Base-by-base conservation (phyloP, 2,113 vertebrate genomes). In the Nothobranchius kuhntae region DNA sequence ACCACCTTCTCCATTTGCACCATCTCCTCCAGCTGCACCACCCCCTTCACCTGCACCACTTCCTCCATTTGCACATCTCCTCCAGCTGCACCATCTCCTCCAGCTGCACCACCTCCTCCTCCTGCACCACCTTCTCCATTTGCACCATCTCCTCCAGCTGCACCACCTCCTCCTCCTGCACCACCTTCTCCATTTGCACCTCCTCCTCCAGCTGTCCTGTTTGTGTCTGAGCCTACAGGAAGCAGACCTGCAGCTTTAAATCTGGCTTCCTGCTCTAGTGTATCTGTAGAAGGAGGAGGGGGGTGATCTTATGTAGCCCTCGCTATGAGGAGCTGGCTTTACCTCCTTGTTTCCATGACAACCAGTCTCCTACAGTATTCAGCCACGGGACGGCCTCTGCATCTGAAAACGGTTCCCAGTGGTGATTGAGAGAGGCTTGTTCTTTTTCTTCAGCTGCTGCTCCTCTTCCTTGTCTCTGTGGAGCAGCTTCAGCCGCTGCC, bases 341-440 rank as follows among this genome's bases (percentile, higher is more conserved):
- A 79, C 77, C 84, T 86, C 70, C 53, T 80, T 75, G 91, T 92
- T 91, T 89, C 92, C 82, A 85, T 92, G 90, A 75, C 81, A 59
- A 90, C 90, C 12, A 47, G 75, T 82, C 80, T 81, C 71, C 74
- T 80, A 88, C 84, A 86, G 83, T 84, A 82, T 88, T 87, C 78
- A 75, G 72, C 74, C 47, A 66, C 78, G 85, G 83, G 86, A 89
- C 81, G 65, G 80, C 68, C 78, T 81, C 68, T 89, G 92, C 90
- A 93, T 92, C 54, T 85, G 81, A 90, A 92, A 92, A 66, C 83
- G 81, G 85, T 78, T 91, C 84, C 81, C 88, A 73, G 74, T 56
- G 82, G 80, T 76, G 82, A 80, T 53, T 67, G 74, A 67, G 66
- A 38, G 65, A 53, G 56, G 59, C 77, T 44, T 11, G 11, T 47